Evolutionary conservation across 92 coral and sea anemone species (phyloP), one percentile per base, ranked within the genome.

Genomic region (Micromussa lordhowensis): DNA sequence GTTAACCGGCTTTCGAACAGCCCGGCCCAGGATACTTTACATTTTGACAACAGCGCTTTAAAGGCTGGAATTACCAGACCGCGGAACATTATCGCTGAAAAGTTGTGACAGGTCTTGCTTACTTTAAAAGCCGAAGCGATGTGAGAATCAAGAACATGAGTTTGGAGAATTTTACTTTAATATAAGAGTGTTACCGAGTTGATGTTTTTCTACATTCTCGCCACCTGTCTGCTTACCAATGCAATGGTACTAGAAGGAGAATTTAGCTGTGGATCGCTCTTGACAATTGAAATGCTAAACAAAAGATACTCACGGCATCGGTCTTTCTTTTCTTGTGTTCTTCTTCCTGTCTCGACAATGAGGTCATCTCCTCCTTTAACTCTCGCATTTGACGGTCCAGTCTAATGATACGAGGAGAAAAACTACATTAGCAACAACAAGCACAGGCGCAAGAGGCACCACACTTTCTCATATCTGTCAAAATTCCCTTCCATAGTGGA

Each of bases 331-430:
- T 96, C 84, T 92, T 97, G 85, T 94, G 94, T 79, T 97, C 99
- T 29, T 90, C 94, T 81, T 96, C 99, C 24, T 95, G 98, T 92
- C 87, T 94, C 83, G 95, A 95, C 21, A 93, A 38, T 8, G 90
- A 84, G 6, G 91, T 61, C 78, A 95, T 87, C 76, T 97, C 99
- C 85, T 97, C 99, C 74, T 84, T 91, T 58, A 92, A 18, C 61
- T 97, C 98, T 48, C 96, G 96, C 81, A 96, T 86, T 73, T 92
- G 96, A 68, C 98, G 96, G 19, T 97, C 99, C 63, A 89, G 21
- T 79, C 99, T 97, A 61, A 3, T 30, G 77, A 29, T 30, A 40
- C 21, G n/a, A 1, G 9, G 68, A 18, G 5, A 7, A 61, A 61
- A 44, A 44, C 51, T 7, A 44, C 10, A 44, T 44, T 8, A 44